phyloP scores from a whole-genome alignment of 2,113 vertebrate genomes.

The Cathartes aura region DNA sequence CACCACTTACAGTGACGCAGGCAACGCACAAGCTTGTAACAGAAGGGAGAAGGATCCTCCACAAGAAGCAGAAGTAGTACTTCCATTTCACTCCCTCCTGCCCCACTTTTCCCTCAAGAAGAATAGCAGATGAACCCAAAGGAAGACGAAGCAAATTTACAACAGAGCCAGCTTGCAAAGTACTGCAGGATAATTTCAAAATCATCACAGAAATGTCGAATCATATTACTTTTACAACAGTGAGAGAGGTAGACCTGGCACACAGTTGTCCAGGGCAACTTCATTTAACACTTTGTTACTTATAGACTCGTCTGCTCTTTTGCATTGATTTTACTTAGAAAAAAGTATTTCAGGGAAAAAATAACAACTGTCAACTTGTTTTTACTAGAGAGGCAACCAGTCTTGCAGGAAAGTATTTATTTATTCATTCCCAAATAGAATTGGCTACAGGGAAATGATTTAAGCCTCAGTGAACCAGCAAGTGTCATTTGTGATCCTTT shows the following conservation, averaged over 20 bases:
- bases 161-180: neutral
- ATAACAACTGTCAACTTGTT: neutral
- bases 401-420: neutral
- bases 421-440: neutral
- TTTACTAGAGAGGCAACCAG: neutral
- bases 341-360: neutral
- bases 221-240: neutral
- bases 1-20: neutral
- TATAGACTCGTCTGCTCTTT: neutral
- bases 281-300: neutral
- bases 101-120: neutral
- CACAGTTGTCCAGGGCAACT: neutral
- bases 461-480: neutral
- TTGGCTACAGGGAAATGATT: neutral
- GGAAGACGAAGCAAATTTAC: neutral
- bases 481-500: neutral
- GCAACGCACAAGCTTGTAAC: neutral
- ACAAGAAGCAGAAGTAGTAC: neutral
- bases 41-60: neutral
- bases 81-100: neutral
- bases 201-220: neutral
- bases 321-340: neutral
- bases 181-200: neutral
- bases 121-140: neutral
- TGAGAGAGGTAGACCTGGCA: neutral